These are phyloP conservation scores for Muscicapa comitata DNA, from an alignment of 2,797 vertebrate species.

Conservation along the genomic window DNA sequence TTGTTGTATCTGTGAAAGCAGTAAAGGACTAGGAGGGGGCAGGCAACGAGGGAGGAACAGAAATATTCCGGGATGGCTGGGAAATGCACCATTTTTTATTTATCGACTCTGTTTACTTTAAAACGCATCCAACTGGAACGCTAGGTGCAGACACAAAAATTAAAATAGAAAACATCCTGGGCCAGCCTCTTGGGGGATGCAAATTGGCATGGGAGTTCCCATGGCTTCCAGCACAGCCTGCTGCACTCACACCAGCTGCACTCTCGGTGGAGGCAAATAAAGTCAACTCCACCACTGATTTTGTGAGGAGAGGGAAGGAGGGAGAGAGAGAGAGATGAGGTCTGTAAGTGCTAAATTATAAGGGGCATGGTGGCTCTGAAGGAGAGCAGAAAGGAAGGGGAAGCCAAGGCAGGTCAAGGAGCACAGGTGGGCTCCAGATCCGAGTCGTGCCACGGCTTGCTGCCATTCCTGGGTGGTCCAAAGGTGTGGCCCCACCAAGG, in stretches of 20 bases:
- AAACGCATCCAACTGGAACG: constrained; percentile 43
- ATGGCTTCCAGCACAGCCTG: neutral
- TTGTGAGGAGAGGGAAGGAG: neutral
- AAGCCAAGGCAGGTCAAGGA: constrained; percentile 38
- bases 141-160: constrained; percentile 46
- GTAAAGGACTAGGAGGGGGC: neutral
- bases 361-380: neutral
- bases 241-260: neutral
- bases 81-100: constrained; percentile 5
- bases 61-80: neutral
- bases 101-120: constrained; percentile 43
- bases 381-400: neutral
- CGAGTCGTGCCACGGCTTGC: neutral
- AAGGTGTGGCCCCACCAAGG: neutral
- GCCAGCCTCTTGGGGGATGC: constrained; percentile 1
- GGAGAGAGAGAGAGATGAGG: neutral
- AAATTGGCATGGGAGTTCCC: constrained; percentile 28
- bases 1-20: neutral
- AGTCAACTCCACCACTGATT: neutral
- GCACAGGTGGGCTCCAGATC: constrained; percentile 53
- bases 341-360: neutral
- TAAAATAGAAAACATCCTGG: constrained; percentile 58
- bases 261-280: neutral
- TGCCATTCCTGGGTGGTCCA: constrained; percentile 29
- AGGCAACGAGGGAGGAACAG: neutral